Evolutionary conservation across 2,113 vertebrate species (phyloP).

Genomic region (Sisor rabdophorus): DNA sequence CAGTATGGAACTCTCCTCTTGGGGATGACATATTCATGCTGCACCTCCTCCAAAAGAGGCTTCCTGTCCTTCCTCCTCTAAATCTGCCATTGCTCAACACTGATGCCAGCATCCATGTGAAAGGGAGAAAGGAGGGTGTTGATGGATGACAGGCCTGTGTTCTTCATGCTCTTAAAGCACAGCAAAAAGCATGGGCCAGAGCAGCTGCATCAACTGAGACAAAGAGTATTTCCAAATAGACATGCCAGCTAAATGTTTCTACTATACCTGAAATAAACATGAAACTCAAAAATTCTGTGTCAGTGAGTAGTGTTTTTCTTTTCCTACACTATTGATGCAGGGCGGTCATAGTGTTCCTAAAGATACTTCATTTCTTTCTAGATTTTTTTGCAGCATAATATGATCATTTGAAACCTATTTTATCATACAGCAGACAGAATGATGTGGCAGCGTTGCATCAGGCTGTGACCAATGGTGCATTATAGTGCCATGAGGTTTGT

Average conservation of each 20-base stretch:
- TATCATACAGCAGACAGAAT: slow-evolving; percentile 23
- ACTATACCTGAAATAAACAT: slow-evolving; percentile 29
- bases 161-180: slow-evolving; percentile 62
- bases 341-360: slow-evolving; percentile 2
- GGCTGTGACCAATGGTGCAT: slow-evolving; percentile 23
- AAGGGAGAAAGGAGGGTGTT: slow-evolving; percentile 50
- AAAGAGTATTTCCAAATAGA: slow-evolving; percentile 33
- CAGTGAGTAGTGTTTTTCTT: slow-evolving; percentile 18
- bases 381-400: slow-evolving; percentile 31
- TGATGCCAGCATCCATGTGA: slow-evolving; percentile 61
- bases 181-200: slow-evolving; percentile 55
- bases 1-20: slow-evolving; percentile 58
- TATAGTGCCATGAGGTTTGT: neutral
- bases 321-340: slow-evolving; percentile 12
- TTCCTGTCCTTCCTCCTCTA: slow-evolving; percentile 52
- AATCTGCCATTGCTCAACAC: slow-evolving; percentile 54
- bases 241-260: slow-evolving; percentile 28
- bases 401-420: slow-evolving; percentile 27
- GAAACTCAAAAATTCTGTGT: slow-evolving; percentile 23
- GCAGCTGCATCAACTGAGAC: slow-evolving; percentile 41
- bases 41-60: slow-evolving; percentile 56
- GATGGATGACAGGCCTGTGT: slow-evolving; percentile 65
- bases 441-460: slow-evolving; percentile 29
- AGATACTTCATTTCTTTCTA: neutral
- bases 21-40: slow-evolving; percentile 59